Evolutionary conservation across 2,888 invertebrate species (phyloP).

Genomic region (Dolichopus griseipennis): DNA sequence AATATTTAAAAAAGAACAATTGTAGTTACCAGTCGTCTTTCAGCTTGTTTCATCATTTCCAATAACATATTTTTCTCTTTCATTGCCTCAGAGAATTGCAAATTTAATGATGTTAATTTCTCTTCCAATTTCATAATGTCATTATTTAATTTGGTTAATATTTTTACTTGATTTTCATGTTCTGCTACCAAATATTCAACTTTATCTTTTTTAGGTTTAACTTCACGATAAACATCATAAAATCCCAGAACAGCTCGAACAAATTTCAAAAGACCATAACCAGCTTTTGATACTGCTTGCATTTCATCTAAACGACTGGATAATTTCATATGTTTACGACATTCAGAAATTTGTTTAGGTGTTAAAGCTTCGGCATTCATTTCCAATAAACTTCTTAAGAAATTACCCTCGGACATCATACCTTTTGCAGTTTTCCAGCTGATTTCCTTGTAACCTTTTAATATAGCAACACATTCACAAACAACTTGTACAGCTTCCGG

Average conservation of each 20-base stretch:
- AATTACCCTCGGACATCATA: slow-evolving; percentile 87
- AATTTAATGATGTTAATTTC: slow-evolving; percentile 59
- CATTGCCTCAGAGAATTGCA: slow-evolving; percentile 70
- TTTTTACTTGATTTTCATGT: slow-evolving; percentile 50
- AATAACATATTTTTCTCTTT: slow-evolving; percentile 41
- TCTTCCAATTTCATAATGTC: slow-evolving; percentile 66
- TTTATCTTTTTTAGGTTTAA: slow-evolving; percentile 75
- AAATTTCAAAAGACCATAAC: slow-evolving; percentile 75
- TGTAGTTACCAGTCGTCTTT: slow-evolving; percentile 37
- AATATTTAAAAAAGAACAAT: too few relatives aligned
- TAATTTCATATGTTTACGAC: slow-evolving; percentile 63
- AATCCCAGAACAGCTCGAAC: slow-evolving; percentile 83
- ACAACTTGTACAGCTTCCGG: slow-evolving; percentile 83
- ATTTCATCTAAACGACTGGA: slow-evolving; percentile 71
- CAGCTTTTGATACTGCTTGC: slow-evolving; percentile 76
- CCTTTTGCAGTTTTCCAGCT: slow-evolving; percentile 86
- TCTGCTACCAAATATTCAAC: slow-evolving; percentile 70
- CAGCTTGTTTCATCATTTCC: slow-evolving; percentile 43
- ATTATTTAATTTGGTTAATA: slow-evolving; percentile 61
- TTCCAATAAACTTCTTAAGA: slow-evolving; percentile 68
- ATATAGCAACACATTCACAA: slow-evolving; percentile 81
- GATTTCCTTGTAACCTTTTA: slow-evolving; percentile 73
- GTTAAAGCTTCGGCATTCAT: slow-evolving; percentile 77
- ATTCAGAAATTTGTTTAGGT: slow-evolving; percentile 57
- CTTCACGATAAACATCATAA: slow-evolving; percentile 77